Base-by-base conservation (phyloP, 1,140 invertebrate genomes). In the Temnothorax nylanderi region DNA sequence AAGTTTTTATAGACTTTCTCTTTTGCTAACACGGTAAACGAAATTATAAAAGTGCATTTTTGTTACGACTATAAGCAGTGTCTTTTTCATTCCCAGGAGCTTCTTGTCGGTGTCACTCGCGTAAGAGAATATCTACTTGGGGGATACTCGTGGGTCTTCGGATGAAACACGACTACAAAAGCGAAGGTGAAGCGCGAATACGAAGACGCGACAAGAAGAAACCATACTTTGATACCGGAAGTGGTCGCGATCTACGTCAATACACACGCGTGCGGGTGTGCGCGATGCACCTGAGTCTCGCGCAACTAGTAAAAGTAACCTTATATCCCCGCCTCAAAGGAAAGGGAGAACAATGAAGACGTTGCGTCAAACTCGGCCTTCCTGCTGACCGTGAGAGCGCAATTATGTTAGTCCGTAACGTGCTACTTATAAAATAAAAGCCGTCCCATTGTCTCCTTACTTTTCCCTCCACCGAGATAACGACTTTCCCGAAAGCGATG, bases 181-280 rank as follows among this genome's bases (percentile, higher is more conserved):
- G 26, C 1, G 18, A 60, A 74, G 18, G 11, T 47, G n/a, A 71
- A 84, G 16, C 54, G 69, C 54, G 7, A 37, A 47, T 21, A 47
- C 13, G 13, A n/a, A 11, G 26, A 26, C 34, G 34, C 51, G n/a
- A 16, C 37, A 34, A 74, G 65, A 74, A 84, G 90, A 89, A 91
- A 82, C 90, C 88, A 13, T 78, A 88, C 54, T 32, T 78, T 41
- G 71, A 49, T 56, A 62, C 74, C 90, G 90, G 90, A 91, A 91
- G 90, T 69, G 90, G 88, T 86, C 88, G 56, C 72, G 67, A 77
- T 72, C 84, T 87, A 65, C 41, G 72, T 69, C 75, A 78, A 76
- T 77, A 32, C 49, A 75, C 56, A 16, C 51, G 11, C 21, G 26
- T n/a, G 47, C 10, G 26, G 1, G 26, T 26, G 26, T 26, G 21